Evolutionary conservation across 2,888 invertebrate species (phyloP).

Genomic region (Marasmarcha lunaedactyla): DNA sequence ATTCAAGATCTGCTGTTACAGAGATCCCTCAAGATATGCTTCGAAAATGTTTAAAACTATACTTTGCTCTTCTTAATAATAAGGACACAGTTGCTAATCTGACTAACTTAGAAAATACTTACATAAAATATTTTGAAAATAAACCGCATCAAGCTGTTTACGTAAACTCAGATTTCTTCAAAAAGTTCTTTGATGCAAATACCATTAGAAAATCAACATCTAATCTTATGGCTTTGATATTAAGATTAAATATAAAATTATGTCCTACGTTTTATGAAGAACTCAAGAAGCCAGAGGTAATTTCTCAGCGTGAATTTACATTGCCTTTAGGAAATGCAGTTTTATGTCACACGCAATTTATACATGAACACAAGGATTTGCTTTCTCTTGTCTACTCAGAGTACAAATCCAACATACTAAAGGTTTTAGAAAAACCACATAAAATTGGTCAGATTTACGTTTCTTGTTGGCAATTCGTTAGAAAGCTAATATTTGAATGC

Average conservation of each 20-base stretch:
- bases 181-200: conserved; percentile 58
- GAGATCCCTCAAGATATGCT: conserved; percentile 41
- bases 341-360: conserved; percentile 41
- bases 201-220: conserved; percentile 69
- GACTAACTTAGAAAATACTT: conserved; percentile 62
- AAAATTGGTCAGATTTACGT: conserved; percentile 76
- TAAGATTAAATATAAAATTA: conserved; percentile 62
- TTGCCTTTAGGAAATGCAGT: conserved; percentile 71
- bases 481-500: conserved; percentile 69
- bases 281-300: conserved; percentile 44
- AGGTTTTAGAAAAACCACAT: conserved; percentile 76
- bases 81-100: conserved; percentile 51
- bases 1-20: conserved; percentile 35
- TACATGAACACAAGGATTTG: conserved; percentile 50
- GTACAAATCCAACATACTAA: conserved; percentile 73
- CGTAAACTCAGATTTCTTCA: conserved; percentile 64
- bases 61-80: conserved; percentile 47
- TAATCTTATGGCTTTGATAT: conserved; percentile 67
- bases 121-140: conserved; percentile 68
- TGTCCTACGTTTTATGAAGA: conserved; percentile 55
- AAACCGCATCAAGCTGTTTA: conserved; percentile 71
- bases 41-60: conserved; percentile 44
- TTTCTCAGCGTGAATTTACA: conserved; percentile 72
- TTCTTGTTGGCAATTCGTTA: conserved; percentile 69
- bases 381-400: conserved; percentile 66